A percentile compares a stretch with the other conserved stretches of the same genome.
Conservation (phyloP, 2,113 vertebrate genomes). For the Oncorhynchus keta region DNA sequence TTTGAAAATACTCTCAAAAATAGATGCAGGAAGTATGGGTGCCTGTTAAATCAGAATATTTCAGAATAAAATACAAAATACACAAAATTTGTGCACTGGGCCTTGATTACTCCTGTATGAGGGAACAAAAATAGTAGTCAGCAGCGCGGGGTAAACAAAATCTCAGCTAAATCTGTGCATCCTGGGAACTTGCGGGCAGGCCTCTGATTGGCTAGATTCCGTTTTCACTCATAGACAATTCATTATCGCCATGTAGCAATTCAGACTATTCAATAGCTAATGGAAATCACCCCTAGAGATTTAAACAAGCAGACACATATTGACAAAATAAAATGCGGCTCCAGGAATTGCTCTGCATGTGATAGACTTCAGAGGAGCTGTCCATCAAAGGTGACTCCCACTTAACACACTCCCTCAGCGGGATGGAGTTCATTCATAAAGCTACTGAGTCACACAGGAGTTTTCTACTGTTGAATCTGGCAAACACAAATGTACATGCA, state of each 20-base stretch:
- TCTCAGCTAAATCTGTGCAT: no score
- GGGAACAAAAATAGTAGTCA: no score
- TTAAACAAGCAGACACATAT: conserved; percentile 34
- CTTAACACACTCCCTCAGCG: conserved; percentile 31
- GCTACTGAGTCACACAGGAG: conserved; percentile 2
- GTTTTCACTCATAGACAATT: conserved; percentile 57
- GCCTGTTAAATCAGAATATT: no score
- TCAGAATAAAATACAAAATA: no score
- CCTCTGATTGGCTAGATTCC: no score
- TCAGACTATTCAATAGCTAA: conserved; percentile 21
- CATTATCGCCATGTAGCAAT: neutral
- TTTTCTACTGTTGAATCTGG: neutral
- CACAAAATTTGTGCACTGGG: no score
- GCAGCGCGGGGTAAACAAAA: no score
- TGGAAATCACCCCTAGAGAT: conserved; percentile 40
- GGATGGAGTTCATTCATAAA: conserved; percentile 24
- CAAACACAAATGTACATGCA: conserved; percentile 7
- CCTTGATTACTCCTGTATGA: no score
- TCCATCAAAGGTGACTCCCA: conserved; percentile 9
- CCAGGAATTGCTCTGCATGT: conserved; percentile 27
- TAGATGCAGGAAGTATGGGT: no score
- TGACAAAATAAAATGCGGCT: conserved; percentile 9
- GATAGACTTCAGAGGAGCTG: conserved; percentile 2
- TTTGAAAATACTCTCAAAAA: no score
- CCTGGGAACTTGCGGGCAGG: no score